A percentile compares a stretch with the other conserved stretches of the same genome.
phyloP scores from a whole-genome alignment of 2,888 invertebrate genomes.

The Microplitis deprimator region DNA sequence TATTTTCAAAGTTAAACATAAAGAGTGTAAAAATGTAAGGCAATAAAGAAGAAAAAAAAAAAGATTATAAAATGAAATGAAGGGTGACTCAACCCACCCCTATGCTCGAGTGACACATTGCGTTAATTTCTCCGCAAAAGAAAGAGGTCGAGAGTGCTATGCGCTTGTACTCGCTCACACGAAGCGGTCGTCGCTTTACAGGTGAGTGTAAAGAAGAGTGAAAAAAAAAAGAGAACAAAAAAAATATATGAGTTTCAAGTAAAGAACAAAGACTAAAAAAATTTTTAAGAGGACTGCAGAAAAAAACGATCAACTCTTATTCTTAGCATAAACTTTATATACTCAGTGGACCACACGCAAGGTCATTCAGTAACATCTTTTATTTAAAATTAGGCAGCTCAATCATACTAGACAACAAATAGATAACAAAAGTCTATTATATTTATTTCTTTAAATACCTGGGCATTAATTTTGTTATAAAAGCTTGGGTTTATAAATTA shows the following conservation, averaged over 20 bases:
- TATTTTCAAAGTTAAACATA: constrained; percentile 21
- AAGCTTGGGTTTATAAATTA: background rate
- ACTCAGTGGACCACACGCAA: constrained; percentile 4
- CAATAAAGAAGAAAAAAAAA: constrained; percentile 16
- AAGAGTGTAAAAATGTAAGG: constrained; percentile 15
- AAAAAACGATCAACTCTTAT: constrained; percentile 20
- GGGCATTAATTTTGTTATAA: background rate
- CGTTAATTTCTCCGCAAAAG: constrained; percentile 58
- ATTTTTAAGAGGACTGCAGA: constrained; percentile 15
- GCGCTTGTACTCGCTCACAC: constrained; percentile 12
- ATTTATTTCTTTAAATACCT: background rate
- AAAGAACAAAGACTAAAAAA: constrained; percentile 11
- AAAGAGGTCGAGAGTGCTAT: constrained; percentile 56
- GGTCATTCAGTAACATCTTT: background rate
- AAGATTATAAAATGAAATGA: constrained; percentile 30
- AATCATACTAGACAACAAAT: background rate
- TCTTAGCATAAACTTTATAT: constrained; percentile 7
- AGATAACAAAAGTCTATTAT: background rate
- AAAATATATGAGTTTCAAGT: constrained; percentile 6
- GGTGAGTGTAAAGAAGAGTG: constrained; percentile 11
- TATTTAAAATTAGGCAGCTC: background rate
- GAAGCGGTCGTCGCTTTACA: constrained; percentile 30
- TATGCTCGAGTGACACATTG: constrained; percentile 47
- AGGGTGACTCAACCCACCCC: constrained; percentile 11
- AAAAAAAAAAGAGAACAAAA: constrained; percentile 14